Conservation (phyloP, 2,888 invertebrate genomes). For the Conchocele bisecta region DNA sequence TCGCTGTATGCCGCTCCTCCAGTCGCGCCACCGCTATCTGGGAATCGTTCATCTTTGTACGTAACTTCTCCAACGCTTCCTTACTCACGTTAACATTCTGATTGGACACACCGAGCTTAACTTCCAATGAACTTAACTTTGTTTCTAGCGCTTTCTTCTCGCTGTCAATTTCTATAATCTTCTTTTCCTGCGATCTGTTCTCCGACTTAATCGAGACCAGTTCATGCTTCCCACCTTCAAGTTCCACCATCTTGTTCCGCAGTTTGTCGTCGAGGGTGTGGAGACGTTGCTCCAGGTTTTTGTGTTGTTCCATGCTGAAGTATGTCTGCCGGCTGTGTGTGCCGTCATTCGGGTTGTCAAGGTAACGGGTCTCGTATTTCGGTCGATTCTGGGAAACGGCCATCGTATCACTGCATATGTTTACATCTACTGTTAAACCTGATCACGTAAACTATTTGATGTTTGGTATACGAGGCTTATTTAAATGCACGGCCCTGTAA, state of each 20-base stretch:
- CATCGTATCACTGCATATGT: too few relatives aligned
- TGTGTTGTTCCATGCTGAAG: conserved; percentile 4
- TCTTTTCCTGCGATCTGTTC: conserved; percentile 39
- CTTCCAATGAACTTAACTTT: conserved; percentile 44
- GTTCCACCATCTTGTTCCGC: conserved; percentile 13
- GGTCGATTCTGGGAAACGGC: too few relatives aligned
- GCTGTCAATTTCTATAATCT: conserved; percentile 35
- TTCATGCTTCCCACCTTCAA: conserved; percentile 43
- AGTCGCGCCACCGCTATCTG: conserved; percentile 50
- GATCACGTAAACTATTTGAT: too few relatives aligned
- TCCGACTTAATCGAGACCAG: conserved; percentile 19
- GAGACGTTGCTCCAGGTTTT: neutral
- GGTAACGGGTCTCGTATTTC: too few relatives aligned
- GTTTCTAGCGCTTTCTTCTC: conserved; percentile 36
- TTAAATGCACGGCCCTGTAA: too few relatives aligned
- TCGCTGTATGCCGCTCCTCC: conserved; percentile 40
- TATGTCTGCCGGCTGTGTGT: too few relatives aligned
- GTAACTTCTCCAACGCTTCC: conserved; percentile 45
- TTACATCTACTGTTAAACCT: too few relatives aligned
- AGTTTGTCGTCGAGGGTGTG: conserved; percentile 29
- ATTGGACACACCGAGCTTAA: conserved; percentile 48
- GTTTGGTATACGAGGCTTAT: too few relatives aligned
- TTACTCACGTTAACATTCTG: conserved; percentile 43
- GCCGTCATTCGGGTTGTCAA: too few relatives aligned
- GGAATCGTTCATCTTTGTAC: conserved; percentile 38